Base-by-base conservation (phyloP, 2,797 vertebrate species). In the Ctenopoma multispine region DNA sequence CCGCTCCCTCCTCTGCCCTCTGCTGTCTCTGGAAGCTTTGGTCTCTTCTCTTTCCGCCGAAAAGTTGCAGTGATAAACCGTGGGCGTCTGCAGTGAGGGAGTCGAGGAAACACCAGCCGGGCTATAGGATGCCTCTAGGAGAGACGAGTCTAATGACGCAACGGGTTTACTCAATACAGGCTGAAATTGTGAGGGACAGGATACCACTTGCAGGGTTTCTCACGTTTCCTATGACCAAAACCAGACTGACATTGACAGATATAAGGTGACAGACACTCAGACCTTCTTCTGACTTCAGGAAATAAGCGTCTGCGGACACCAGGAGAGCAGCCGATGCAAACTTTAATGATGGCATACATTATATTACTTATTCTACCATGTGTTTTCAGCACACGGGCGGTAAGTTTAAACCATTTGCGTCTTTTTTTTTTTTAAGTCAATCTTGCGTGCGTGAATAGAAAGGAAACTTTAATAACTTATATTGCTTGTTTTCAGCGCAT, bases 121-220 rank as follows among this genome's bases (percentile, higher is more conserved):
- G 64, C 57, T 36, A 56, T 29, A 70, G 56, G 82, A 85, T 86
- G 84, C 72, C 77, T 85, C 70, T 4, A 6, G 61, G 54, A 72
- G 12, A 77, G 80, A 81, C 84, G 17, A 84, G 82, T 75, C 74
- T 72, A 51, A 87, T 94, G 92, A 93, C 93, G 91, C 90, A 91
- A 83, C 73, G 43, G 59, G 55, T 88, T 90, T 82, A 89, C 89
- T 86, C 87, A 89, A 82, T 43, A 12, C 77, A 21, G 70, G 74
- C 41, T 57, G 53, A 75, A 24, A 59, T 67, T 41, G 79, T 66
- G 70, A 63, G 68, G 80, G 73, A 90, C 91, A 85, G 84, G 91
- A 90, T 60, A 66, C 69, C 62, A 91, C 89, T 68, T 83, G 89
- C 80, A 86, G 81, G 77, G 65, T 87, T 84, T 87, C 83, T 80